A percentile compares a stretch with the other conserved stretches of the same genome.
phyloP scores from a whole-genome alignment of 1,140 invertebrate species.

The Drosophila mayri region DNA sequence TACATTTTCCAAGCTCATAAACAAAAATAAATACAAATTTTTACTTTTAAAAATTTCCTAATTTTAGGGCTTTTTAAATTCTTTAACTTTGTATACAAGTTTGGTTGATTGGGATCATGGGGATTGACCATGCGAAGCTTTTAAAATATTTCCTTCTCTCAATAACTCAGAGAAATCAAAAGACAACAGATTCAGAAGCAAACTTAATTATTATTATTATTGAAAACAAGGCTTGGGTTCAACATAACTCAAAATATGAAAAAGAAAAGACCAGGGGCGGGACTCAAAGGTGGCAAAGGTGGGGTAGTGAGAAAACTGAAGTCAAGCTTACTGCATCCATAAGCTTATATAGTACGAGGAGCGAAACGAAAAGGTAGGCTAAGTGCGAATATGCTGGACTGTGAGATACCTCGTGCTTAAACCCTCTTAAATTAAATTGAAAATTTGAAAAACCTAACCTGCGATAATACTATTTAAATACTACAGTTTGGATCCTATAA shows the following conservation, averaged over 20 bases:
- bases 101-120: too few species aligned
- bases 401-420: neutral
- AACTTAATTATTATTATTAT: neutral
- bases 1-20: too few species aligned
- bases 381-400: neutral
- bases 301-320: conserved; percentile 7
- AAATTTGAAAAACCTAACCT: neutral
- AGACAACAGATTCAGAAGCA: neutral
- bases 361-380: too few species aligned
- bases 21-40: too few species aligned
- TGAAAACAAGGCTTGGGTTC: neutral
- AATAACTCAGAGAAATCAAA: too few species aligned
- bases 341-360: conserved; percentile 27
- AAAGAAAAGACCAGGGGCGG: neutral
- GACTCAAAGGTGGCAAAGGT: neutral
- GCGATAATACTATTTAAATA: neutral
- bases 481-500: neutral
- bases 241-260: neutral
- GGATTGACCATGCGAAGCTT: too few species aligned
- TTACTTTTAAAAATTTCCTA: too few species aligned
- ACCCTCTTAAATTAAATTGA: conserved; percentile 8
- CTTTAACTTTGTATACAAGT: too few species aligned
- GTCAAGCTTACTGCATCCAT: neutral
- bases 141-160: too few species aligned
- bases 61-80: too few species aligned